Percentiles rank a stretch among this genome's conserved stretches.
phyloP scores from a whole-genome alignment of 1,140 invertebrate genomes.

The Pseudoatta argentina region DNA sequence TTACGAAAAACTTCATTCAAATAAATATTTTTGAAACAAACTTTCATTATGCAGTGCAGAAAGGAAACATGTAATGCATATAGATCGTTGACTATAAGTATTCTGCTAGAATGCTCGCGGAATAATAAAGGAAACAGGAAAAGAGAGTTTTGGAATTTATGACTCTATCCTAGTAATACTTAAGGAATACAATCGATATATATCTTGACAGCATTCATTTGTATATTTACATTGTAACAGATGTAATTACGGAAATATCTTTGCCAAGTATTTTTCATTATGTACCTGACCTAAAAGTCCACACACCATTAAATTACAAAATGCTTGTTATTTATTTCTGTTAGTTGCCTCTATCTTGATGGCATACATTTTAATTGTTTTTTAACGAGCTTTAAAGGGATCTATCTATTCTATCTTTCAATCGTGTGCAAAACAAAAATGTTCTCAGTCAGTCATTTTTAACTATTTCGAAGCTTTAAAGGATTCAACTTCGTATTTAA shows the following conservation, averaged over 20 bases:
- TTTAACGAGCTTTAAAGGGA: conserved; percentile 5
- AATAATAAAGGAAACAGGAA: conserved; percentile 55
- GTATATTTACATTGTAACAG: conserved; percentile 25
- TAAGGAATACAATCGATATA: conserved; percentile 37
- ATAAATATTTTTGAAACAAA: conserved; percentile 31
- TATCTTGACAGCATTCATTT: neutral
- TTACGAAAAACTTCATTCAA: neutral
- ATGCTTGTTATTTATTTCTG: conserved; percentile 12
- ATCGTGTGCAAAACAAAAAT: neutral
- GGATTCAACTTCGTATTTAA: neutral
- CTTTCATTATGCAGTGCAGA: conserved; percentile 36
- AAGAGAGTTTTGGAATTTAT: conserved; percentile 46
- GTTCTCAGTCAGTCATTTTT: neutral
- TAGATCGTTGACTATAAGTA: conserved; percentile 37
- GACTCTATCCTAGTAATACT: conserved; percentile 30
- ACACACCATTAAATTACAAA: conserved; percentile 36
- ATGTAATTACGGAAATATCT: conserved; percentile 32
- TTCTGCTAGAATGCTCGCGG: conserved; percentile 48
- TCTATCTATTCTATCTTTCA: neutral
- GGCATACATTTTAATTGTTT: conserved; percentile 25
- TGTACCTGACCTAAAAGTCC: conserved; percentile 18
- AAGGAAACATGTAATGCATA: conserved; percentile 48
- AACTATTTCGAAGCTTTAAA: neutral
- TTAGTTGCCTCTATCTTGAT: neutral
- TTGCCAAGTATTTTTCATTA: neutral